Conservation (phyloP, 2,797 vertebrate species). For the Gadopsis marmoratus region DNA sequence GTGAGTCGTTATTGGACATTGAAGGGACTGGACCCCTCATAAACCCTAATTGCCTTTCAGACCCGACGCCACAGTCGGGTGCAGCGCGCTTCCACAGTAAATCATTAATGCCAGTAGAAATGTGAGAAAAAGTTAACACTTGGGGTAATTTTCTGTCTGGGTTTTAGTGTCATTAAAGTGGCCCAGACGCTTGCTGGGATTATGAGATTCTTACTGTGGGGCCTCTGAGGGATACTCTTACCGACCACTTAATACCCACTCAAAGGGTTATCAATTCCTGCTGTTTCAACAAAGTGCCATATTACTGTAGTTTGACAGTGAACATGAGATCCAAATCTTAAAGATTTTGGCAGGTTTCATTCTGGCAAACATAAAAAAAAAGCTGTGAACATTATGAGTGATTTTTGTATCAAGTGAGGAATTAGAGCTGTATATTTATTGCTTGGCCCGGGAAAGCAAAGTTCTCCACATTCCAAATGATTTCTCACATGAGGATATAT, state of each 20-base stretch:
- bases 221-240: slow-evolving; percentile 72
- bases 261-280: slow-evolving; percentile 74
- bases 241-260: slow-evolving; percentile 75
- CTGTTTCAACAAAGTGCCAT: slow-evolving; percentile 72
- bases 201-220: slow-evolving; percentile 75
- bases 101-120: slow-evolving; percentile 82
- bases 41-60: slow-evolving; percentile 83
- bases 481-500: not conserved
- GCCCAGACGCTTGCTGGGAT: slow-evolving; percentile 81
- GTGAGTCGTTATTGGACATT: slow-evolving; percentile 79
- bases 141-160: slow-evolving; percentile 83
- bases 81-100: slow-evolving; percentile 75
- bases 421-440: slow-evolving; percentile 10
- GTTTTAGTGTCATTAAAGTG: slow-evolving; percentile 79
- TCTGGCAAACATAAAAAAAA: slow-evolving; percentile 21
- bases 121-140: slow-evolving; percentile 84
- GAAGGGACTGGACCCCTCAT: slow-evolving; percentile 77
- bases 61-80: slow-evolving; percentile 80
- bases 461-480: not conserved
- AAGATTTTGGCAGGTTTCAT: slow-evolving; percentile 28
- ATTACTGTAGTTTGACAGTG: slow-evolving; percentile 37
- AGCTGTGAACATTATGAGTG: slow-evolving; percentile 45
- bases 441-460: not conserved
- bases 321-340: slow-evolving; percentile 20
- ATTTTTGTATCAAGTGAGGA: slow-evolving; percentile 31